Base-by-base conservation (phyloP, 2,113 vertebrate species). In the Pseudorectes ferrugineus region DNA sequence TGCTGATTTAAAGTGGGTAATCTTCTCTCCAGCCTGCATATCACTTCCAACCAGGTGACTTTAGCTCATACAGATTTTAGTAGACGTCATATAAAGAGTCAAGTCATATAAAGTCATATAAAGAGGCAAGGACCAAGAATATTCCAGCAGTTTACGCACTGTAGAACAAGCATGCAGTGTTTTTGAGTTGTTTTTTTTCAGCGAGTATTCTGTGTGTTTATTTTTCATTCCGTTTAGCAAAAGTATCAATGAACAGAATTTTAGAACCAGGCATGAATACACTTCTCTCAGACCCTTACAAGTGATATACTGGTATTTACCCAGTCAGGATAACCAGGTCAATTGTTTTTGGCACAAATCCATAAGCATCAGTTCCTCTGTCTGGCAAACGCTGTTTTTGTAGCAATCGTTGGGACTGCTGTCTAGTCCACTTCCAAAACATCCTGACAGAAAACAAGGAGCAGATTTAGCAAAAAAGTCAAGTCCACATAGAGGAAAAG, bases 371-470 rank as follows among this genome's bases (percentile, higher is more conserved):
- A 93, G 84, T 88, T 96, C 82, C 80, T 94, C 67, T 95, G 93
- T 90, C 91, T 80, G 88, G 81, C 85, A 91, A 88, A 73, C 38
- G 55, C 57, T 95, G 90, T 35, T 96, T 95, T 89, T 83, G 31
- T 66, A 92, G 91, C 59, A 72, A 89, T 81, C 15, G 0, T 21
- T 4, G 0, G 40, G 46, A 49, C 87, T 96, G 85, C 84, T 83
- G 90, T 96, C 92, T 92, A 75, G 55, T 91, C 58, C 66, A 81
- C 77, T 96, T 97, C 76, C 88, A 93, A 94, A 93, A 95, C 79
- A 80, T 74, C 73, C 71, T 94, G 84, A 51, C 49, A 65, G 74
- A 91, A 96, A 96, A 93, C 81, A 96, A 94, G 91, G 49, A 93
- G n/a, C 38, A 90, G 76, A 88, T 92, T 95, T 93, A 95, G 81